phyloP scores from a whole-genome alignment of 2,113 vertebrate species.

The Podocnemis expansa region DNA sequence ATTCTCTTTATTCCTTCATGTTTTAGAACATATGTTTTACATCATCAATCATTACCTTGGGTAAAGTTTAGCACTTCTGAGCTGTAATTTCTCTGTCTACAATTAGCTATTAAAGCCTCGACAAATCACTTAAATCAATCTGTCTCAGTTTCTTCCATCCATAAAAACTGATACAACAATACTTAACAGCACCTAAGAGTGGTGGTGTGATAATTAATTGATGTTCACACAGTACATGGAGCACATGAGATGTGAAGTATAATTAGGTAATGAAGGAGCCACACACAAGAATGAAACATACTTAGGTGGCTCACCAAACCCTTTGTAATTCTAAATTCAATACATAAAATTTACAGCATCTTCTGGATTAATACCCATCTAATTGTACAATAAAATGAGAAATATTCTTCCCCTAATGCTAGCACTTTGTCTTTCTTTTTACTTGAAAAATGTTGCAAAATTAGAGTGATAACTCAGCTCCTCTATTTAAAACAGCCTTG shows the following conservation, averaged over 20 bases:
- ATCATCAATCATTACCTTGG: neutral
- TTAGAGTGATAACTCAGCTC: neutral
- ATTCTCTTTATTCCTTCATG: neutral
- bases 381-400: neutral
- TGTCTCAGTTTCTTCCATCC: neutral
- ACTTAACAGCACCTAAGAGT: neutral
- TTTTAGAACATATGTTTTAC: constrained; percentile 2
- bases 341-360: neutral
- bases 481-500: neutral
- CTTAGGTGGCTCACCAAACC: neutral
- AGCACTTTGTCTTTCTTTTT: neutral
- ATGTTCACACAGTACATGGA: neutral
- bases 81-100: neutral
- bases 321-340: neutral
- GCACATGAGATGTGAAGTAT: neutral
- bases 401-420: neutral
- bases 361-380: neutral
- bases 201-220: neutral
- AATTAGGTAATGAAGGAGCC: neutral
- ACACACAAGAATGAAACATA: neutral
- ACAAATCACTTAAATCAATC: neutral
- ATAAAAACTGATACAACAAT: neutral
- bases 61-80: neutral
- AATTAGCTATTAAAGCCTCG: neutral
- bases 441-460: neutral